A percentile compares a stretch with the other conserved stretches of the same genome.
Evolutionary conservation across 2,113 vertebrate species (phyloP).

Genomic region (Hippocampus mohnikei): DNA sequence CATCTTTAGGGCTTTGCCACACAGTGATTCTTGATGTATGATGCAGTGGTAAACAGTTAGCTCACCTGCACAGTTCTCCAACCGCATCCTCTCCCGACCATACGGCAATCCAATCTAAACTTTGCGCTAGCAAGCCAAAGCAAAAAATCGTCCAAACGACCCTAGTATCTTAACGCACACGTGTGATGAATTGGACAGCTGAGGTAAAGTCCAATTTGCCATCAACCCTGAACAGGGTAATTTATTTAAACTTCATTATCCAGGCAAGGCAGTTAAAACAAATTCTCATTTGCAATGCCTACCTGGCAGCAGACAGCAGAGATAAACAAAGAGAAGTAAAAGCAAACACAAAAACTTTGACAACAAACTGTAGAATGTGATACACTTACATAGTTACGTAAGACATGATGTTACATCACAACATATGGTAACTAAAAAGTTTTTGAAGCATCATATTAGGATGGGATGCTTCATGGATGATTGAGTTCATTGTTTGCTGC

Average conservation of each 20-base stretch:
- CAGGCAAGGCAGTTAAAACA: neutral
- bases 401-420: neutral
- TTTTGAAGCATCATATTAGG: neutral
- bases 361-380: neutral
- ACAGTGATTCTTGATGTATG: too few species aligned
- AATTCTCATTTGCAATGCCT: too few species aligned
- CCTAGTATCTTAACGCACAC: too few species aligned
- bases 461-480: neutral
- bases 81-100: too few species aligned
- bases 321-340: neutral
- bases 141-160: too few species aligned
- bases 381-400: neutral
- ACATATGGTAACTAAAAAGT: neutral
- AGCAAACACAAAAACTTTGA: neutral
- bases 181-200: too few species aligned
- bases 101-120: too few species aligned
- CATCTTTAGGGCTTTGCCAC: too few species aligned
- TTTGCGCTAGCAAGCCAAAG: too few species aligned
- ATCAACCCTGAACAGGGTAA: neutral
- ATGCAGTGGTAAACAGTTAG: too few species aligned
- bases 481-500: neutral
- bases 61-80: too few species aligned
- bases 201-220: neutral
- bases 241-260: neutral
- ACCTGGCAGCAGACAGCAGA: neutral